These are phyloP conservation scores for Rhabdomys dilectus DNA, from an alignment of 2,113 vertebrate species.

Conservation along the genomic window DNA sequence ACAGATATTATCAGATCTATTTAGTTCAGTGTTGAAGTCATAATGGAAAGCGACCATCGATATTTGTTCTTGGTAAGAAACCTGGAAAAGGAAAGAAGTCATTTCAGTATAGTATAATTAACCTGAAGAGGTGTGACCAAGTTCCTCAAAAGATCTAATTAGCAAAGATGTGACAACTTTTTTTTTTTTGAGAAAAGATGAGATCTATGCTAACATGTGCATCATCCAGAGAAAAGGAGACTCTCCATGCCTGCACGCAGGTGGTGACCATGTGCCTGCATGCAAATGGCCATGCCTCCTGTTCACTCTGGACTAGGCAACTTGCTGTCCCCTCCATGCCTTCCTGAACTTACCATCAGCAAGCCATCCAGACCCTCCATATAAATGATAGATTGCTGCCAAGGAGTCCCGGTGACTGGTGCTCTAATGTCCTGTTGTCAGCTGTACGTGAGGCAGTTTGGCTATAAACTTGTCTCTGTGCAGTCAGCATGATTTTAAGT, in stretches of 20 bases:
- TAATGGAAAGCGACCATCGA: neutral
- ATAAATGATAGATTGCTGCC: neutral
- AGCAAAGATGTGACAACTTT: neutral
- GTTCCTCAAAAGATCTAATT: constrained; percentile 2
- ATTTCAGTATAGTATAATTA: neutral
- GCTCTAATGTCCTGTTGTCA: constrained; percentile 22
- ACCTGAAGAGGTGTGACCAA: neutral
- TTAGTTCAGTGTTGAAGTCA: neutral
- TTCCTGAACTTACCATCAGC: neutral
- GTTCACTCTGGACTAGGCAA: neutral
- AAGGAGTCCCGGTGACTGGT: neutral
- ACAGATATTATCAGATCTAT: neutral
- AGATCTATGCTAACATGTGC: neutral
- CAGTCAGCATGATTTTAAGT: constrained; percentile 52
- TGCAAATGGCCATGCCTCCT: neutral
- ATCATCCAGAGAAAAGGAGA: neutral
- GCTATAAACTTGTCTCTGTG: constrained; percentile 24
- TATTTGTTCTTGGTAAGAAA: neutral
- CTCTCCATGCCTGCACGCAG: neutral
- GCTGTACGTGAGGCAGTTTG: constrained; percentile 39
- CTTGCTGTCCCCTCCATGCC: neutral
- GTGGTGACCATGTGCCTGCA: neutral
- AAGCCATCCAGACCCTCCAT: neutral
- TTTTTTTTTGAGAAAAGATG: neutral
- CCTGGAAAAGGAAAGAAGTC: neutral